Conservation (phyloP, 2,113 vertebrate species). For the Cyprinodon tularosa region DNA sequence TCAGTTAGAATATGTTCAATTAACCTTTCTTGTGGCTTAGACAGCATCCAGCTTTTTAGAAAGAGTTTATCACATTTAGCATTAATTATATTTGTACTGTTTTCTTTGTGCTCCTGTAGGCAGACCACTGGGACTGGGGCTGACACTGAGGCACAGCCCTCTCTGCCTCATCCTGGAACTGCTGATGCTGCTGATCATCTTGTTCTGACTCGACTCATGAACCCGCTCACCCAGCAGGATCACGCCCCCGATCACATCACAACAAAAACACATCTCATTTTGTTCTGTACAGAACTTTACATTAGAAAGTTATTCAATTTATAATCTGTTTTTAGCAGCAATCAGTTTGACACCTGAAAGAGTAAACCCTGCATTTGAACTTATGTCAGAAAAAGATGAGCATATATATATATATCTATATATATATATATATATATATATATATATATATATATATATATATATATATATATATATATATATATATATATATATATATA, state of each 20-base stretch:
- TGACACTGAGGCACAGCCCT: conserved; percentile 51
- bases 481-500: background rate
- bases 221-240: conserved; percentile 40
- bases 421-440: background rate
- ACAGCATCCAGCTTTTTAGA: background rate
- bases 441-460: background rate
- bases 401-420: background rate
- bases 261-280: conserved; percentile 3
- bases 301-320: background rate
- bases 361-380: background rate
- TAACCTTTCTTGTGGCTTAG: background rate
- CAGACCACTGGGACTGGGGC: conserved; percentile 65
- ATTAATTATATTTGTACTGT: conserved; percentile 8
- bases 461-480: background rate
- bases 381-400: background rate
- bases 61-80: conserved; percentile 14
- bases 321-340: conserved; percentile 21
- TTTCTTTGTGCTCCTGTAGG: conserved; percentile 61
- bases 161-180: conserved; percentile 63
- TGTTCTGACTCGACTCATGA: conserved; percentile 51
- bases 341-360: conserved; percentile 11
- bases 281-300: conserved; percentile 26
- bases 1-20: background rate
- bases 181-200: conserved; percentile 67
- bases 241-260: conserved; percentile 25